Conservation (phyloP, 2,888 invertebrate species). For the Eupithecia exiguata region DNA sequence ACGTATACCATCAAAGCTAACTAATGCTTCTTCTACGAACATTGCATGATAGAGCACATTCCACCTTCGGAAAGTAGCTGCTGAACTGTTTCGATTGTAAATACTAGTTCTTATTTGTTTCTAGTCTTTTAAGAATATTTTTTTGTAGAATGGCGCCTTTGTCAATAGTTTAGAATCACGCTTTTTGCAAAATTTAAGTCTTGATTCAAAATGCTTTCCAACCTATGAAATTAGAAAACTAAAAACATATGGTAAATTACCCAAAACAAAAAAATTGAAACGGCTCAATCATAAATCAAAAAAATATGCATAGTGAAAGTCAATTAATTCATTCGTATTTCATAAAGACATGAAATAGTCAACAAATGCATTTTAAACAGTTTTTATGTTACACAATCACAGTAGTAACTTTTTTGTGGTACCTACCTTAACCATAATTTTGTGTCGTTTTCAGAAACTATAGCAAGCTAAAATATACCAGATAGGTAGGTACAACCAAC, state of each 20-base stretch:
- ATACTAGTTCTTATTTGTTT: too few species aligned
- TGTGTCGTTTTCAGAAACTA: neutral
- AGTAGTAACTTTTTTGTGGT: neutral
- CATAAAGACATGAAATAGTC: neutral
- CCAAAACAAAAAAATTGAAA: neutral
- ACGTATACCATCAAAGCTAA: neutral
- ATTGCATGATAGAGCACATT: neutral
- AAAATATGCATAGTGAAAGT: neutral
- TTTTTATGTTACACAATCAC: neutral
- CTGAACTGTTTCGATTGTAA: too few species aligned
- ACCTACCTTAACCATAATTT: neutral
- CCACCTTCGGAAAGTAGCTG: neutral
- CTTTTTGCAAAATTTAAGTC: neutral
- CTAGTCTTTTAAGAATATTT: too few species aligned
- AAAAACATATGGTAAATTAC: neutral
- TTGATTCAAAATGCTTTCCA: neutral
- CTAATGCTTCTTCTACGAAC: neutral
- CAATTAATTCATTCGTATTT: neutral
- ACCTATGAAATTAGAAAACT: neutral
- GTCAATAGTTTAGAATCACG: too few species aligned
- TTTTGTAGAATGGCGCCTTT: too few species aligned
- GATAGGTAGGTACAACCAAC: neutral
- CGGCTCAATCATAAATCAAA: neutral
- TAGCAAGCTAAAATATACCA: neutral
- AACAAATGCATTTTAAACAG: slow-evolving; percentile 1